Conservation (phyloP, 2,797 vertebrate genomes). For the Cuniculus paca region DNA sequence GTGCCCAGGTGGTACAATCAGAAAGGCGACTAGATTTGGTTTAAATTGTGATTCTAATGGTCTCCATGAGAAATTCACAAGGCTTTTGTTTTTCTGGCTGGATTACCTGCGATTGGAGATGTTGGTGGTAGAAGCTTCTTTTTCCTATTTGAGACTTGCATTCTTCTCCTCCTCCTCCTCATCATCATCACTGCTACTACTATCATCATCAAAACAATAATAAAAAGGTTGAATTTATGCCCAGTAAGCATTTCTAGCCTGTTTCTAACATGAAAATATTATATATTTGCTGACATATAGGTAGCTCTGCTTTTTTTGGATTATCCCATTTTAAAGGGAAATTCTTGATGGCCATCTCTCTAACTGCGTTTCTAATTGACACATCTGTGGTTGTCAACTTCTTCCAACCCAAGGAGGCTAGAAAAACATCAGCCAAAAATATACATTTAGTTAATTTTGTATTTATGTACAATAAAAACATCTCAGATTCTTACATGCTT, state of each 20-base stretch:
- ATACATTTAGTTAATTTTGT: neutral
- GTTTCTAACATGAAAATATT: neutral
- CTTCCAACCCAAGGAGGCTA: conserved; percentile 35
- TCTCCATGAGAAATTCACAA: neutral
- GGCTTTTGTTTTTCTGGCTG: neutral
- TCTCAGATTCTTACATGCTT: neutral
- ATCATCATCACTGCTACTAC: neutral
- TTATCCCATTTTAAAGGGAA: neutral
- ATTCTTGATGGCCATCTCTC: neutral
- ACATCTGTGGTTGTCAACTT: neutral
- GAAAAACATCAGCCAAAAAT: conserved; percentile 14
- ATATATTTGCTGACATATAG: neutral
- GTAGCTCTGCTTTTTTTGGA: neutral
- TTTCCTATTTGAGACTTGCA: neutral
- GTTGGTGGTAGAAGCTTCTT: neutral
- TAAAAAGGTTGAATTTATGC: neutral
- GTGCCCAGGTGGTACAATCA: neutral
- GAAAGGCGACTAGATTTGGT: neutral
- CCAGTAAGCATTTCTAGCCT: neutral
- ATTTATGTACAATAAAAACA: neutral
- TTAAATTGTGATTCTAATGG: neutral
- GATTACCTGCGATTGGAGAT: neutral
- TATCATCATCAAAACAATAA: neutral
- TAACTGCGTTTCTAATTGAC: neutral
- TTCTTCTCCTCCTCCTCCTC: neutral